A percentile compares a stretch with the other conserved stretches of the same genome.
Evolutionary conservation across 2,888 invertebrate genomes (phyloP).

Genomic region (Synanthedon formicaeformis): DNA sequence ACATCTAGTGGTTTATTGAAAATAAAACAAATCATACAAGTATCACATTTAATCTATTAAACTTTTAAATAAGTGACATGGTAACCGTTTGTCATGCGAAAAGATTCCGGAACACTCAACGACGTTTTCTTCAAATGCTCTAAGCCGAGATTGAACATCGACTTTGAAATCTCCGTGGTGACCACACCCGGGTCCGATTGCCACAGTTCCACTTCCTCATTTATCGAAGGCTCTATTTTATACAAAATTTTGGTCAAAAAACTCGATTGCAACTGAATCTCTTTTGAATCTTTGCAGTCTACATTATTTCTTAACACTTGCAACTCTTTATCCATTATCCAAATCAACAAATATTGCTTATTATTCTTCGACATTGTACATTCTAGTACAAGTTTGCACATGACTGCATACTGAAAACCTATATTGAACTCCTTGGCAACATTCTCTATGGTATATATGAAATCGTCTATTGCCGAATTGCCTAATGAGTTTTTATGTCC

Average conservation of each 20-base stretch:
- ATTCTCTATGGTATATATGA: conserved; percentile 62
- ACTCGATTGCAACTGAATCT: conserved; percentile 45
- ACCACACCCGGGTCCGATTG: conserved; percentile 62
- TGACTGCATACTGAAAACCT: conserved; percentile 58
- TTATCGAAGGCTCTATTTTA: conserved; percentile 52
- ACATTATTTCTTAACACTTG: conserved; percentile 51
- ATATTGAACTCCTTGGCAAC: conserved; percentile 60
- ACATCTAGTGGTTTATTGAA: too few species aligned
- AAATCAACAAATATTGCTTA: conserved; percentile 68
- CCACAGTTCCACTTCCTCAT: conserved; percentile 64
- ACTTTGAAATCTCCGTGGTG: conserved; percentile 67
- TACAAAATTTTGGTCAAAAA: conserved; percentile 71
- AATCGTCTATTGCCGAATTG: conserved; percentile 53
- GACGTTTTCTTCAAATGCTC: conserved; percentile 69
- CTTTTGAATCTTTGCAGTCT: conserved; percentile 27
- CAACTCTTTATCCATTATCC: conserved; percentile 73
- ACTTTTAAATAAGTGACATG: conserved; percentile 71
- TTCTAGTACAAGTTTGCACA: conserved; percentile 68
- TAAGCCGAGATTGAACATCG: conserved; percentile 66
- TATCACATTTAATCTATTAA: conserved; percentile 14
- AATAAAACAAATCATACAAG: too few species aligned
- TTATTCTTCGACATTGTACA: conserved; percentile 47
- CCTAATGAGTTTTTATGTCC: conserved; percentile 24
- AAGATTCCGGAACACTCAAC: conserved; percentile 64
- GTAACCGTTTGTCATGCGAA: conserved; percentile 68